Evolutionary conservation across 2,888 invertebrate species (phyloP), one percentile per base, ranked within the genome.

Genomic region (Ashinkailepas kermadecensis): DNA sequence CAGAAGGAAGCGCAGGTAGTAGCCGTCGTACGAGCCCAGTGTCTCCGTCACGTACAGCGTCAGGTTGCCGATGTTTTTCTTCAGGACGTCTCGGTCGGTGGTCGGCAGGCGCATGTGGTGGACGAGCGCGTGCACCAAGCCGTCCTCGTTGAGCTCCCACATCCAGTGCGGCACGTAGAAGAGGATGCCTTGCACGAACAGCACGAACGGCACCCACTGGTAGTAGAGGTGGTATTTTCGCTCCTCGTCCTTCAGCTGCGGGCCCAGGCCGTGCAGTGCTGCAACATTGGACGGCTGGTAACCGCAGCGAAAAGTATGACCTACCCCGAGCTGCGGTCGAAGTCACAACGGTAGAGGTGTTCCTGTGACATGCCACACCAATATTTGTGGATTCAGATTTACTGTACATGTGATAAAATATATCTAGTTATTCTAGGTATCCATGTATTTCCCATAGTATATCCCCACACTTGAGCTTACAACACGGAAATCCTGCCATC

Each of bases 141-240:
- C 94, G 86, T 95, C 94, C 88, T 96, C 95, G 93, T 94, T 93
- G 87, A 93, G 94, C 88, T 95, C 95, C 95, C 95, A 96, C 86
- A 95, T 90, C 94, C 94, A 95, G 87, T 95, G 95, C 11, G 95
- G 95, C 80, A 94, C 87, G 89, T 95, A 95, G 88, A 95, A 95
- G 82, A 95, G 89, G 21, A 95, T 88, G 54, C 85, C 95, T 92
- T 95, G 89, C 6, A 89, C 89, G 85, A 84, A 78, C 23, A 78
- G 78, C 58, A 23, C 78, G 78, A 78, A 78, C 23, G 78, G 78
- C 58, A 78, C 78, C 78, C 78, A 78, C 23, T 78, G 78, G 23
- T 78, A 78, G 58, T 78, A 78, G 12, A 78, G 57, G 23, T 78
- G 78, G 23, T 78, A 78, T 58, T 78, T 78, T 39, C 57, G 57